A percentile compares a stretch with the other conserved stretches of the same genome.
Evolutionary conservation across 2,888 invertebrate species (phyloP).

Genomic region (Lochmaea crataegi): DNA sequence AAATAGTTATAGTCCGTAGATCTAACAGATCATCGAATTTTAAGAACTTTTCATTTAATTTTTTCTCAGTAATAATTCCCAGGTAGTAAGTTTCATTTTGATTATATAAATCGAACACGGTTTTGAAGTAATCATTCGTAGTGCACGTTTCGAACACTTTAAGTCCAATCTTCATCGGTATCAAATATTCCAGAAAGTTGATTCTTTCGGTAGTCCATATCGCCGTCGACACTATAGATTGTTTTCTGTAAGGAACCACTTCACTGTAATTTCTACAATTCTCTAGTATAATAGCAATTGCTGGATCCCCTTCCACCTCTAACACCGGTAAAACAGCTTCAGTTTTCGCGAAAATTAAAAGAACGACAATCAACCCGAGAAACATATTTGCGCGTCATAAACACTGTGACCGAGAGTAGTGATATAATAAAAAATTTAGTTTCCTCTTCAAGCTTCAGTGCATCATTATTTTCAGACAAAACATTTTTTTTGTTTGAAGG

Average conservation of each 20-base stretch:
- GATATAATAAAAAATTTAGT: constrained; percentile 41
- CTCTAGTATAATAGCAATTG: constrained; percentile 56
- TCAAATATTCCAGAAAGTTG: constrained; percentile 54
- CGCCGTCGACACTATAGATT: constrained; percentile 56
- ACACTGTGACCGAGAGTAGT: constrained; percentile 29
- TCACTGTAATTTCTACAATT: constrained; percentile 50
- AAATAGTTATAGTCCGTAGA: constrained; percentile 47
- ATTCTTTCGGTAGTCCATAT: constrained; percentile 59
- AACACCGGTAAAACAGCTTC: constrained; percentile 44
- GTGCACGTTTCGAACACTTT: constrained; percentile 56
- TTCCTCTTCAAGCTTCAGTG: constrained; percentile 55
- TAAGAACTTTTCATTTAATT: constrained; percentile 48
- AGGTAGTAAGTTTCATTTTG: constrained; percentile 49
- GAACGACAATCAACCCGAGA: constrained; percentile 27
- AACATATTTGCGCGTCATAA: constrained; percentile 36
- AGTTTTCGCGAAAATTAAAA: constrained; percentile 24
- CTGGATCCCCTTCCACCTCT: constrained; percentile 54
- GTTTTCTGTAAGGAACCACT: constrained; percentile 42
- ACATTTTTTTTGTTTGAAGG: constrained; percentile 38
- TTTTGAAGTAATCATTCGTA: constrained; percentile 55
- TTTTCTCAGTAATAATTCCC: constrained; percentile 53
- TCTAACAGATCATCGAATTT: constrained; percentile 56
- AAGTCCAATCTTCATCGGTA: constrained; percentile 55
- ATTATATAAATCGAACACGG: constrained; percentile 56
- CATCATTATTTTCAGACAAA: constrained; percentile 47